Conservation (phyloP, 2,888 invertebrate genomes). For the Cosmopolites sordidus region DNA sequence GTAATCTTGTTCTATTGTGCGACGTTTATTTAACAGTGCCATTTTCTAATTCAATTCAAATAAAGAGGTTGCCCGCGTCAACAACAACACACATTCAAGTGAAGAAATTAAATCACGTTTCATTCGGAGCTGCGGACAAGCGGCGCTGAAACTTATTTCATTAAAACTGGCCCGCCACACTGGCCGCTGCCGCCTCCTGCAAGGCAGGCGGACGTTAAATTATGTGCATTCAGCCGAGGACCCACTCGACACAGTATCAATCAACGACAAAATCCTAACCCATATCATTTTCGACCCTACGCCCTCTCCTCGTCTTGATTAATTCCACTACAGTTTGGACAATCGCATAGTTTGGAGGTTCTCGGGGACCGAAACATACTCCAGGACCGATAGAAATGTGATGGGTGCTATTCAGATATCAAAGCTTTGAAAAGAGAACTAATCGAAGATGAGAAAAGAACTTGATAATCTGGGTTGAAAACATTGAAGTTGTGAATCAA, state of each 20-base stretch:
- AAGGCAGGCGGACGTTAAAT: conserved; percentile 16
- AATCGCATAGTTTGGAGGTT: conserved; percentile 3
- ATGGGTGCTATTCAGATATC: too few species aligned
- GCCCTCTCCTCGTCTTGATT: conserved; percentile 15
- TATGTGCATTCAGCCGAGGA: conserved; percentile 16
- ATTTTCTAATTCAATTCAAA: too few species aligned
- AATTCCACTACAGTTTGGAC: conserved; percentile 10
- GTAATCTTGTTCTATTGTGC: too few species aligned
- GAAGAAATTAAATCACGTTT: conserved; percentile 21
- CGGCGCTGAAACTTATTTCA: conserved; percentile 24
- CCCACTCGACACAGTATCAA: conserved; percentile 22
- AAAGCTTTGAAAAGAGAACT: too few species aligned
- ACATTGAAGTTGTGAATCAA: too few species aligned
- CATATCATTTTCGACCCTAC: conserved; percentile 20
- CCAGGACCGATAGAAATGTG: too few species aligned
- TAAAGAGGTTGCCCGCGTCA: background rate
- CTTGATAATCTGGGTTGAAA: too few species aligned
- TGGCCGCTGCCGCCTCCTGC: background rate
- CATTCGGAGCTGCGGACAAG: conserved; percentile 13
- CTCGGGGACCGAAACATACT: too few species aligned
- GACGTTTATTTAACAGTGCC: too few species aligned
- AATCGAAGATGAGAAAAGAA: too few species aligned
- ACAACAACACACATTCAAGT: background rate
- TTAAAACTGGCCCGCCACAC: conserved; percentile 16
- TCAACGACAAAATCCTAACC: conserved; percentile 24